Conservation (phyloP, 1,140 invertebrate genomes). For the Thaumetopoea pityocampa region DNA sequence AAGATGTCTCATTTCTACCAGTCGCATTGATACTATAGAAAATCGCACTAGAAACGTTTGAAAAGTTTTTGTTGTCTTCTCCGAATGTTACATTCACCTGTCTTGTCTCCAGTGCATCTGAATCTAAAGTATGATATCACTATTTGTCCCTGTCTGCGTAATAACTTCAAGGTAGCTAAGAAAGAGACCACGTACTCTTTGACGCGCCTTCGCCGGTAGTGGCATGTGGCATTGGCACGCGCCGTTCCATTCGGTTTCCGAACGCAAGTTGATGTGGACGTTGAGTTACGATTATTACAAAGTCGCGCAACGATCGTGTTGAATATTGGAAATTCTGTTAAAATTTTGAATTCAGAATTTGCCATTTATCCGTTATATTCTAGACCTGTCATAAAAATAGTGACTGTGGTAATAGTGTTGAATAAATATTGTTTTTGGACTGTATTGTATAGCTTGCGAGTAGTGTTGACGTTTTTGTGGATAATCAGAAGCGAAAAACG, state of each 20-base stretch:
- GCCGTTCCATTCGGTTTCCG: constrained; percentile 63
- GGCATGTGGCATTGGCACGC: constrained; percentile 72
- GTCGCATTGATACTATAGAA: constrained; percentile 24
- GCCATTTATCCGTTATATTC: constrained; percentile 1
- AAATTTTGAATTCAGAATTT: constrained; percentile 5
- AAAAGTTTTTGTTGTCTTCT: constrained; percentile 53
- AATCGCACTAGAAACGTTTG: constrained; percentile 41
- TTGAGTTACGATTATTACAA: constrained; percentile 26
- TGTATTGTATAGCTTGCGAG: constrained; percentile 17
- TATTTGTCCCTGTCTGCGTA: constrained; percentile 50
- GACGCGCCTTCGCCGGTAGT: constrained; percentile 30
- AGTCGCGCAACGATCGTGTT: constrained; percentile 49
- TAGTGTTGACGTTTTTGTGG: constrained; percentile 35
- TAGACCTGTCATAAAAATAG: neutral
- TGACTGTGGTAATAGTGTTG: constrained; percentile 16
- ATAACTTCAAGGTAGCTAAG: constrained; percentile 25
- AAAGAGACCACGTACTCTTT: constrained; percentile 51
- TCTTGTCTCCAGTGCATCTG: constrained; percentile 44
- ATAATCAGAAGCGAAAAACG: constrained; percentile 39
- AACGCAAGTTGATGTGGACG: constrained; percentile 39
- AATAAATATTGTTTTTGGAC: constrained; percentile 23
- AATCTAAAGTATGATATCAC: constrained; percentile 34
- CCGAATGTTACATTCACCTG: constrained; percentile 59
- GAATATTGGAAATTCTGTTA: constrained; percentile 21
- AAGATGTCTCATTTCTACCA: constrained; percentile 9